Conservation (phyloP, 2,888 invertebrate genomes). For the Lysandra coridon region DNA sequence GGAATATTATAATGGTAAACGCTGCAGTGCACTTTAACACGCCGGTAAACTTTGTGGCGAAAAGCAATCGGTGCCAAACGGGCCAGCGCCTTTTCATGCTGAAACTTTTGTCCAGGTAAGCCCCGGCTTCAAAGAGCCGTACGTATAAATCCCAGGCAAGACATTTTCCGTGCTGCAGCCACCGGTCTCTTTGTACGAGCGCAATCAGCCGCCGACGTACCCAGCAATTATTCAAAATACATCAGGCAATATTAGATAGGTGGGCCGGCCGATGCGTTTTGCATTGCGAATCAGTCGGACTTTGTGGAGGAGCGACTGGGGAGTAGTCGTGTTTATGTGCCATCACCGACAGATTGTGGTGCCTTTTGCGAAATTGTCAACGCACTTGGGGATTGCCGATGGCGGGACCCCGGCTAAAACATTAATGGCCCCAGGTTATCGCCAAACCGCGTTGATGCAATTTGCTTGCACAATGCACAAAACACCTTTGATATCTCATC, state of each 20-base stretch:
- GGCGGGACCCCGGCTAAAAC: slow-evolving; percentile 46
- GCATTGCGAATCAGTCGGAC: slow-evolving; percentile 77
- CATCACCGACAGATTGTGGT: slow-evolving; percentile 63
- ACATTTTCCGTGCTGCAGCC: slow-evolving; percentile 62
- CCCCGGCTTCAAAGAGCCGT: slow-evolving; percentile 45
- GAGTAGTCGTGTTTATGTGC: slow-evolving; percentile 62
- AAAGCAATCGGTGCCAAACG: slow-evolving; percentile 37
- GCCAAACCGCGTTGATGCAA: slow-evolving; percentile 47
- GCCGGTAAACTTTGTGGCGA: slow-evolving; percentile 24
- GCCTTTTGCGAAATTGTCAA: slow-evolving; percentile 66
- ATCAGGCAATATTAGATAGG: slow-evolving; percentile 78
- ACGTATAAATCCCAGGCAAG: slow-evolving; percentile 60
- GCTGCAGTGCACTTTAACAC: slow-evolving; percentile 26
- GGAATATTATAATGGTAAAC: slow-evolving; percentile 2
- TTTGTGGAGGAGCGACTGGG: slow-evolving; percentile 61
- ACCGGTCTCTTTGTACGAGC: slow-evolving; percentile 63
- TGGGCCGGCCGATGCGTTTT: slow-evolving; percentile 73
- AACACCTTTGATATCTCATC: neutral
- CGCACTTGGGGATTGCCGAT: slow-evolving; percentile 56
- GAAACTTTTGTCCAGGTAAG: slow-evolving; percentile 43
- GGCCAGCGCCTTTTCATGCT: slow-evolving; percentile 35
- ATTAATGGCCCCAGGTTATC: slow-evolving; percentile 48
- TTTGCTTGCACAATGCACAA: slow-evolving; percentile 28
- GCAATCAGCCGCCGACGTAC: slow-evolving; percentile 66
- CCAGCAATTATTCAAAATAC: slow-evolving; percentile 79